Evolutionary conservation across 2,113 vertebrate genomes (phyloP).

Genomic region (Bubo bubo): DNA sequence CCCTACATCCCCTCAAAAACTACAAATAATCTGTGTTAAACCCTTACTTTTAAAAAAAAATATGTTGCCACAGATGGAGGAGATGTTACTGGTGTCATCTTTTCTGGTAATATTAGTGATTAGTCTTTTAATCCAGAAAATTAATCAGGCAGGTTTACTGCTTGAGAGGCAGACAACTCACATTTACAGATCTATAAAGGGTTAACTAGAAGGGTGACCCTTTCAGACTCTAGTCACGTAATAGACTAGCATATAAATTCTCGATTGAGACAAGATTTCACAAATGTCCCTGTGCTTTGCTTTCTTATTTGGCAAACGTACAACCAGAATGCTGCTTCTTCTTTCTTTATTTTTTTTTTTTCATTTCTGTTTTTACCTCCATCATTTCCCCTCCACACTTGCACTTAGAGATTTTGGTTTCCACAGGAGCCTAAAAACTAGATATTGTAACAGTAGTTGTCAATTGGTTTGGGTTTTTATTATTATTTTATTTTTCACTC

Average conservation of each 20-base stretch:
- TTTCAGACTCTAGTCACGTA: neutral
- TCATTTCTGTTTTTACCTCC: neutral
- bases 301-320: neutral
- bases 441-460: neutral
- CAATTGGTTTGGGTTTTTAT: neutral
- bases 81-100: neutral
- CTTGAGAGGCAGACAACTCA: neutral
- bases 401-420: neutral
- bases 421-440: neutral
- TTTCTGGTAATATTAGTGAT: neutral
- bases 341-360: neutral
- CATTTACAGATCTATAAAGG: neutral
- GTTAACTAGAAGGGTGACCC: neutral
- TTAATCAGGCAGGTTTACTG: neutral
- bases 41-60: neutral
- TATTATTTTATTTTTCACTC: neutral
- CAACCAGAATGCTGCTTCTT: neutral
- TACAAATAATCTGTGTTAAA: neutral
- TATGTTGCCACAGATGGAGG: neutral
- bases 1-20: neutral
- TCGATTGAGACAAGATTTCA: neutral
- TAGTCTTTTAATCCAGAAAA: neutral
- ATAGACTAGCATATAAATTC: neutral
- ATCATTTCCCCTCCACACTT: neutral
- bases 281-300: neutral